These are phyloP conservation scores for Ophioninae sp. DNA, from an alignment of 2,888 invertebrate species.

Conservation along the genomic window DNA sequence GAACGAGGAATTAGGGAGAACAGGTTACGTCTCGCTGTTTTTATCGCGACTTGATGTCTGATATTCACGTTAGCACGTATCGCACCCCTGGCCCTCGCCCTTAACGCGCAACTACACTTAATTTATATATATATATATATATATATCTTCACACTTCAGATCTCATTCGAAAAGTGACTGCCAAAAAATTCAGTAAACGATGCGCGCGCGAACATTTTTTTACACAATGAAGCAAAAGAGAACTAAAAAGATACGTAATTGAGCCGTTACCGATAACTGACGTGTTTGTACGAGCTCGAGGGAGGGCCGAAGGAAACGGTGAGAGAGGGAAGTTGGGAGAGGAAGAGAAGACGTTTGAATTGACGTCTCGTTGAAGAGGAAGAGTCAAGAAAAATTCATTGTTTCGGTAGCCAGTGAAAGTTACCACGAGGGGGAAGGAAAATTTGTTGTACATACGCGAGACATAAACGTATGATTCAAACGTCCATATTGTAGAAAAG, in stretches of 20 bases:
- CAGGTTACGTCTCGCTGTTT: constrained; percentile 26
- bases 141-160: constrained; percentile 63
- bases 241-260: constrained; percentile 32
- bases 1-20: too few relatives aligned
- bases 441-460: constrained; percentile 21
- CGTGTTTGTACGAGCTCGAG: constrained; percentile 30
- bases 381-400: constrained; percentile 10
- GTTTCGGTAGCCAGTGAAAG: constrained; percentile 59
- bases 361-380: background rate
- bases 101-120: constrained; percentile 26
- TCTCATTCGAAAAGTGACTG: constrained; percentile 69
- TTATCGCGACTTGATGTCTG: background rate
- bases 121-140: constrained; percentile 28
- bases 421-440: constrained; percentile 34
- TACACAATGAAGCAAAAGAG: constrained; percentile 42
- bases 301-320: constrained; percentile 11
- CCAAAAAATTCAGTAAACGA: constrained; percentile 69
- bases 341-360: too few relatives aligned
- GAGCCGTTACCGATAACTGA: constrained; percentile 13
- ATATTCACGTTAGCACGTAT: constrained; percentile 16
- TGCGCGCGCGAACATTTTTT: constrained; percentile 67
- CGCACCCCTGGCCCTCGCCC: constrained; percentile 51
- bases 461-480: constrained; percentile 50
- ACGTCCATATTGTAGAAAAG: constrained; percentile 55
- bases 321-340: constrained; percentile 15